Conservation (phyloP, 2,888 invertebrate genomes). For the Erebia ligea region DNA sequence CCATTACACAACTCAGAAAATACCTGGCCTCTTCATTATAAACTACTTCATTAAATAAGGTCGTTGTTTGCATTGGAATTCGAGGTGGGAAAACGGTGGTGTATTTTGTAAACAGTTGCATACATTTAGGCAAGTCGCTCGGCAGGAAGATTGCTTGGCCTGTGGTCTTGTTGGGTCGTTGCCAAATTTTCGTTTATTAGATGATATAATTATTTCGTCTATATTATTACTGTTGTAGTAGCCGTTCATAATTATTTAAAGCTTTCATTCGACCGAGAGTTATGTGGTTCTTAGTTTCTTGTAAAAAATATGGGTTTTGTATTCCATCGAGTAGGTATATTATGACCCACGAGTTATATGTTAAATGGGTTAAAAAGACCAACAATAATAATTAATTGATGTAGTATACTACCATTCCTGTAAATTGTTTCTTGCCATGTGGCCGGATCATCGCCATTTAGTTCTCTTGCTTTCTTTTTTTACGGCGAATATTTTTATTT, state of each 20-base stretch:
- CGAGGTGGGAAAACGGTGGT: conserved; percentile 42
- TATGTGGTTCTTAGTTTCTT: neutral
- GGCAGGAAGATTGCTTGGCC: conserved; percentile 37
- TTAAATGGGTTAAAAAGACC: too few relatives aligned
- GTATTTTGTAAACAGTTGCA: conserved; percentile 42
- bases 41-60: conserved; percentile 57
- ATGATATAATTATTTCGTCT: conserved; percentile 36
- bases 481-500: too few relatives aligned
- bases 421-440: too few relatives aligned
- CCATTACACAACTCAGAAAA: conserved; percentile 41
- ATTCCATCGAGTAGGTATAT: too few relatives aligned
- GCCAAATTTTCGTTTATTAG: conserved; percentile 37
- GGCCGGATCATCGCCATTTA: too few relatives aligned
- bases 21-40: conserved; percentile 65
- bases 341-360: too few relatives aligned
- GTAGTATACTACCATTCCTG: too few relatives aligned
- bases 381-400: too few relatives aligned
- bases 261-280: neutral
- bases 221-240: conserved; percentile 19
- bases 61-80: conserved; percentile 47
- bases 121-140: conserved; percentile 37
- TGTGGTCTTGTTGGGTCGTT: conserved; percentile 37
- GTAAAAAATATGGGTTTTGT: too few relatives aligned
- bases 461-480: too few relatives aligned
- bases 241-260: neutral